Base-by-base conservation (phyloP, 2,888 invertebrate genomes). In the Polymixis lichenea region DNA sequence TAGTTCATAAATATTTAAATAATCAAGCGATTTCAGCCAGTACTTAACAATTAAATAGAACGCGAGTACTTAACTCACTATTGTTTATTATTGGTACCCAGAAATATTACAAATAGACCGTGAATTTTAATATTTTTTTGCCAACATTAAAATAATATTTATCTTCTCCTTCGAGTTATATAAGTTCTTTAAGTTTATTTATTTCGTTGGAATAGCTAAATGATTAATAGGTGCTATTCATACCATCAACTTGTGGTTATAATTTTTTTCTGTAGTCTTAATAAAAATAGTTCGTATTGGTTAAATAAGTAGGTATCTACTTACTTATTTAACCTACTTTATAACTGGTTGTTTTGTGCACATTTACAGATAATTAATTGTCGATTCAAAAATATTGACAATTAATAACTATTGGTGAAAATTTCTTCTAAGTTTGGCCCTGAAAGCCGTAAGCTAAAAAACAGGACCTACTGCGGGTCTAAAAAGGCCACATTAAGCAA, bases 11-110 rank as follows among this genome's bases (percentile, higher is more conserved):
- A 46, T 55, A 25, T n/a, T 2, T 55, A n/a, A 28, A 43, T n/a
- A 74, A 53, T 43, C 51, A 46, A 74, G 1, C 60, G n/a, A 56
- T n/a, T 38, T 61, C 53, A 43, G 43, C 6, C 46, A 55, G n/a
- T n/a, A 22, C 15, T 5, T 56, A 56, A 19, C 11, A 58, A 53
- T 53, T 22, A 51, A 51, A 51, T 22, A 28, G 13, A 76, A 43
- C 51, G 66, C 19, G 38, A 51, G 56, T 28, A 43, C 15, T 32
- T 76, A 25, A 58, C 60, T 61, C 25, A 25, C 15, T 61, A 49
- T 77, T 46, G 19, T 77, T 67, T 60, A 76, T 53, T 61, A 61
- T 38, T 62, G 2, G 11, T 49, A 62, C n/a, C 22, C 38, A 75
- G 32, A 46, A 61, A 78, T 28, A 61, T 62, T 25, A 51, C n/a